Evolutionary conservation across 2,888 invertebrate species (phyloP).

Genomic region (Eucriotettix oculatus): DNA sequence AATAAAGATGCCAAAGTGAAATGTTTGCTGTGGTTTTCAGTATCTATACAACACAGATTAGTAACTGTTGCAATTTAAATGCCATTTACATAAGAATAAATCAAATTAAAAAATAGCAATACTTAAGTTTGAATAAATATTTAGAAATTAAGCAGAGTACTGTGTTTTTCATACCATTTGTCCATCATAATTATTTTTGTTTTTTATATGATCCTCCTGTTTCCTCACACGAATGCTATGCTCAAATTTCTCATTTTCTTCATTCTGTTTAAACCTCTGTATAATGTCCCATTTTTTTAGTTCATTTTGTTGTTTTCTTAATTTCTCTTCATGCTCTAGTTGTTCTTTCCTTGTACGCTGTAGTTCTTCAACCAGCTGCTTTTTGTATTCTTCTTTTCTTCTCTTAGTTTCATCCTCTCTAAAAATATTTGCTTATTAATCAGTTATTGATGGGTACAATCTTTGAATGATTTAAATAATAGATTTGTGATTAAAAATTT

Average conservation of each 20-base stretch:
- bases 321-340: background rate
- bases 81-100: too few relatives aligned
- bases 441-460: too few relatives aligned
- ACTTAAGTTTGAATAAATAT: too few relatives aligned
- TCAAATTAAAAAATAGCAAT: too few relatives aligned
- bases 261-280: background rate
- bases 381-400: background rate
- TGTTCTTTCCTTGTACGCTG: background rate
- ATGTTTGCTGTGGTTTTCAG: too few relatives aligned
- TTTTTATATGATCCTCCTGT: background rate
- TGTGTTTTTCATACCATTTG: background rate
- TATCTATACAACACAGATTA: too few relatives aligned
- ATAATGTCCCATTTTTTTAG: background rate
- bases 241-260: background rate
- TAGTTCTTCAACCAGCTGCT: background rate
- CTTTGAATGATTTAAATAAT: too few relatives aligned
- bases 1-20: too few relatives aligned
- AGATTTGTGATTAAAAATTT: too few relatives aligned
- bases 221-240: too few relatives aligned
- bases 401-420: background rate
- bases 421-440: too few relatives aligned
- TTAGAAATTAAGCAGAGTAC: background rate
- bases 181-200: background rate
- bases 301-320: background rate
- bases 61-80: too few relatives aligned